Conservation (phyloP, 1,140 invertebrate species). For the Drosophila grimshawi region DNA sequence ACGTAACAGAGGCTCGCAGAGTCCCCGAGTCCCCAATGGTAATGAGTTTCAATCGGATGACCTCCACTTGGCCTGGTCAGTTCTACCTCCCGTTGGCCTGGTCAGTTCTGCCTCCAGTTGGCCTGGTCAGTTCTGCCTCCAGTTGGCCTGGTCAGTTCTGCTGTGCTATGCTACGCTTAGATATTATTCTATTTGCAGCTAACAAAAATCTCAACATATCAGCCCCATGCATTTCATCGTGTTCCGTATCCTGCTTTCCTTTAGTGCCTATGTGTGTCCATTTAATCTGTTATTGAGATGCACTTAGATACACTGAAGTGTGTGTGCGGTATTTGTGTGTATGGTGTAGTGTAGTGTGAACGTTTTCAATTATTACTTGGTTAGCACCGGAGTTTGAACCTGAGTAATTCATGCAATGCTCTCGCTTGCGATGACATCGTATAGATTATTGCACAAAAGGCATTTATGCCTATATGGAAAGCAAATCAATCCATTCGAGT, state of each 20-base stretch:
- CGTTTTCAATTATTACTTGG: slow-evolving; percentile 56
- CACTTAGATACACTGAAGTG: slow-evolving; percentile 17
- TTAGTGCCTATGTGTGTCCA: slow-evolving; percentile 23
- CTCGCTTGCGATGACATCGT: slow-evolving; percentile 17
- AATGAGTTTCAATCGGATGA: slow-evolving; percentile 56
- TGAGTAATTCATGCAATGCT: slow-evolving; percentile 26
- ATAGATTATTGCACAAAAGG: neutral
- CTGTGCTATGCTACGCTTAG: neutral
- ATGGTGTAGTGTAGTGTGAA: slow-evolving; percentile 3
- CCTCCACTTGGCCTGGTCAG: slow-evolving; percentile 8
- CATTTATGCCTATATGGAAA: neutral
- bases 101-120: neutral
- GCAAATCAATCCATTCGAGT: neutral
- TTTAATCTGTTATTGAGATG: slow-evolving; percentile 30
- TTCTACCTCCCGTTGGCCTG: slow-evolving; percentile 6
- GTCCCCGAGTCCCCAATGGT: slow-evolving; percentile 23
- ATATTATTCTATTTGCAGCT: slow-evolving; percentile 9
- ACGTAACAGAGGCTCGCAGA: slow-evolving; percentile 8
- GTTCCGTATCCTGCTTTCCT: neutral
- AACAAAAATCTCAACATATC: neutral
- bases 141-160: slow-evolving; percentile 4
- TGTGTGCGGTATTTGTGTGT: neutral
- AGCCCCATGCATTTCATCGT: neutral
- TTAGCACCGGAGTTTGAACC: slow-evolving; percentile 15
- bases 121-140: slow-evolving; percentile 1